Evolutionary conservation across 2,113 vertebrate genomes (phyloP), one percentile per base, ranked within the genome.

Genomic region (Onychostoma macrolepis): DNA sequence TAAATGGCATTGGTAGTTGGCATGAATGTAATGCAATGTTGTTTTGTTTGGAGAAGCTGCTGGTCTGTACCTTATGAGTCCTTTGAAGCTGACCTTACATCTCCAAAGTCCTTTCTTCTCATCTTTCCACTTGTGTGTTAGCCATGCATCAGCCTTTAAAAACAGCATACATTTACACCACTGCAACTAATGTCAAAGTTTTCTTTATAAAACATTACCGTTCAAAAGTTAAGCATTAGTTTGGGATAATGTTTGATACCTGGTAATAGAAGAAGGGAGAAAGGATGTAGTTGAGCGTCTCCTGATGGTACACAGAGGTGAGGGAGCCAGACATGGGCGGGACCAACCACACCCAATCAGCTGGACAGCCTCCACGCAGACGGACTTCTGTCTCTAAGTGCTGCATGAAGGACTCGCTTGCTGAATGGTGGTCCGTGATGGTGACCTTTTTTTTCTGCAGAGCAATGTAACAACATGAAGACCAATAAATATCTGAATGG

Each of bases 261-360:
- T 97, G 97, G 87, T 97, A 97, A 89, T 95, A 97, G 86, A 94
- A 97, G 93, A 96, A 97, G 0, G 97, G 97, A 4, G 94, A 95
- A 41, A 97, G 93, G 88, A 97, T 89, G 0, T 97, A 97, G 92
- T 94, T 97, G 74, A 96, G 0, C 96, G 97, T 97, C 92, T 97
- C 97, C 85, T 97, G 97, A 91, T 97, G 97, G 90, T 96, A 97
- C 24, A 97, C 93, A 0, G 96, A 92, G 0, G 96, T 97, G 61
- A 97, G 92, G 89, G 96, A 95, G 38, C 96, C 97, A 0, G 97
- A 97, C 9, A 97, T 95, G 0, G 97, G 97, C 0, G 97, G 96
- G 0, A 97, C 96, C 2, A 97, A 92, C 97, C 97, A 97, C 26
- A 96, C 84, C 97, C 96, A 97, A 90, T 97, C 97, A 0, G 96